phyloP scores from a whole-genome alignment of 2,113 vertebrate species.

The Dipodomys merriami region DNA sequence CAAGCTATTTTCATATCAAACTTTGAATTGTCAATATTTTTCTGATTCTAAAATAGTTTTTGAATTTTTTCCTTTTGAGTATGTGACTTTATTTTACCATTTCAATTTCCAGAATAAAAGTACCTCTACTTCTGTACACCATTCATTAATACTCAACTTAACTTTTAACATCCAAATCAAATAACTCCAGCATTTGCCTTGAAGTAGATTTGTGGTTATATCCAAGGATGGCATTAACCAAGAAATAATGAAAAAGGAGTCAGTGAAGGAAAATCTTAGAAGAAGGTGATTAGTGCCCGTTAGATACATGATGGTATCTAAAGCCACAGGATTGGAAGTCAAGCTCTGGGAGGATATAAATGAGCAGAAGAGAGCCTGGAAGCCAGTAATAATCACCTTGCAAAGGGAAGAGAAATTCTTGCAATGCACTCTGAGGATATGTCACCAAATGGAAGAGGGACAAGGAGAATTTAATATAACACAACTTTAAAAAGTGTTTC shows the following conservation, averaged over 20 bases:
- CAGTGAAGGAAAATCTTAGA: not conserved
- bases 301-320: not conserved
- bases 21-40: too few relatives aligned
- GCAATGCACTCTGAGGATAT: not conserved
- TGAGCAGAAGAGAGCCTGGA: not conserved
- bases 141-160: not conserved
- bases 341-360: not conserved
- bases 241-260: not conserved
- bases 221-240: not conserved
- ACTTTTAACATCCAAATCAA: not conserved
- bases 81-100: not conserved
- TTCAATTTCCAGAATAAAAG: slow-evolving; percentile 7
- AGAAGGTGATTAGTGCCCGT: not conserved
- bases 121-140: not conserved
- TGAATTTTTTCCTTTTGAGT: slow-evolving; percentile 3
- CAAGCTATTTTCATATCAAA: not conserved
- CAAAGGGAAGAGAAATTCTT: not conserved
- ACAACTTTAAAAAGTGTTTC: not conserved
- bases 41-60: not conserved
- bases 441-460: not conserved
- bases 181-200: not conserved
- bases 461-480: not conserved
- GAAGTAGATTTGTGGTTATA: not conserved
- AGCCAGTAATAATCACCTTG: not conserved
- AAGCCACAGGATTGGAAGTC: not conserved